Conservation (phyloP, 2,113 vertebrate genomes). For the Propithecus coquereli region DNA sequence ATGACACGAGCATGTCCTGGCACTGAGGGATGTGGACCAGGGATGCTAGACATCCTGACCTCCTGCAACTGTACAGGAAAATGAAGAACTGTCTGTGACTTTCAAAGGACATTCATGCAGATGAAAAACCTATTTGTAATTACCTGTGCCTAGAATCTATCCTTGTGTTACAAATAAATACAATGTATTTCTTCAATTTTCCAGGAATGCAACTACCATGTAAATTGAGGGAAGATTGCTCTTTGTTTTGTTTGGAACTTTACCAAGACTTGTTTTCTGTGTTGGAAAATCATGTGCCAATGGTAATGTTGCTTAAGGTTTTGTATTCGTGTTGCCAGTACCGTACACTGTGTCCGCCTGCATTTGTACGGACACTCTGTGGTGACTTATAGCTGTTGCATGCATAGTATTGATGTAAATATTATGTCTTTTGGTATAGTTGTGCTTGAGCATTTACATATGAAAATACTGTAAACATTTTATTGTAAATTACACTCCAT, state of each 20-base stretch:
- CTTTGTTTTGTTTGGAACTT: constrained; percentile 49
- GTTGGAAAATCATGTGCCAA: constrained; percentile 19
- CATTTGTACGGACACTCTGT: background rate
- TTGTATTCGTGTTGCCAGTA: background rate
- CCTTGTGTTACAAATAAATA: background rate
- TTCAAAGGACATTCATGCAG: background rate
- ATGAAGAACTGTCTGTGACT: background rate
- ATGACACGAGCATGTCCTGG: background rate
- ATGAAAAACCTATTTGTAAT: constrained; percentile 23
- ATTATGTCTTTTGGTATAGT: background rate
- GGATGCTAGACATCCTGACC: background rate
- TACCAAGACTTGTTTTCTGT: constrained; percentile 20
- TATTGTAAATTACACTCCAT: background rate
- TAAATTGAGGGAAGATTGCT: constrained; percentile 48
- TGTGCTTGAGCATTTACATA: background rate
- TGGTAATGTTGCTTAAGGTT: background rate
- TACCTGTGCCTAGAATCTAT: background rate
- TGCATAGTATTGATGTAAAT: background rate
- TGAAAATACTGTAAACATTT: background rate
- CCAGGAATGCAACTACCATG: constrained; percentile 19
- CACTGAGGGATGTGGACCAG: background rate
- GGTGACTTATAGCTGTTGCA: background rate
- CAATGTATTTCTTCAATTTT: constrained; percentile 10
- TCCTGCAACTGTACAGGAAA: background rate
- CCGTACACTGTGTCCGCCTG: background rate